phyloP scores from a whole-genome alignment of 2,113 vertebrate genomes.

The Accipiter cooperii region DNA sequence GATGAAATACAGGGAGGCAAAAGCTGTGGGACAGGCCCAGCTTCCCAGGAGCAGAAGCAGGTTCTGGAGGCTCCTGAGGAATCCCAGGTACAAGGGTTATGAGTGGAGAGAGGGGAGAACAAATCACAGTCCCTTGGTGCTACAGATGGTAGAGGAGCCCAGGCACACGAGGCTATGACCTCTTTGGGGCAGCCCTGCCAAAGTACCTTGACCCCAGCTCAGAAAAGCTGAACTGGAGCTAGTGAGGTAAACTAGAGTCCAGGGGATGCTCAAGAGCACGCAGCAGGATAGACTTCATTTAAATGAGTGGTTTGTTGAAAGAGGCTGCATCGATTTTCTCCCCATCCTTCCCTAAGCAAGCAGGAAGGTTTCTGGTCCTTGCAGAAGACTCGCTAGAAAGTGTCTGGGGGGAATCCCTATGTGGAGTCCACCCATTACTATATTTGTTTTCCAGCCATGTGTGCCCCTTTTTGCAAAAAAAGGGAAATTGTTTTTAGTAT shows the following conservation, averaged over 20 bases:
- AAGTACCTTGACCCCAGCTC: fast-evolving
- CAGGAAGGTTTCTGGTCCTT: neutral
- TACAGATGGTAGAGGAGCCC: neutral
- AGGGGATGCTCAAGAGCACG: neutral
- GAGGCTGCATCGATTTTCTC: neutral
- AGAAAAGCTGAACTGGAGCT: neutral
- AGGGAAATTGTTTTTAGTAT: neutral
- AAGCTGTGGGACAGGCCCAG: neutral
- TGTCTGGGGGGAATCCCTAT: neutral
- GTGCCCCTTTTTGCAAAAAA: neutral
- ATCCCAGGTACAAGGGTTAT: neutral
- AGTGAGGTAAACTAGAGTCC: neutral
- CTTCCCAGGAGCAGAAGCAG: neutral
- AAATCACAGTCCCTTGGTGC: neutral
- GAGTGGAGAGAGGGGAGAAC: neutral
- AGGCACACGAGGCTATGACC: neutral
- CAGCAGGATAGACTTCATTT: neutral
- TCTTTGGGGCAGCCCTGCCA: neutral
- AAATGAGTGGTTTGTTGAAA: neutral
- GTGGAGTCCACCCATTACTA: neutral
- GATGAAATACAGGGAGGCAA: neutral
- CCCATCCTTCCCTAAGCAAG: neutral
- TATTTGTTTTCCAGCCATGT: neutral
- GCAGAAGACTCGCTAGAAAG: neutral
- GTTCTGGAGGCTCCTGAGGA: neutral